Conservation (phyloP, 2,797 vertebrate genomes). For the Artibeus lituratus region DNA sequence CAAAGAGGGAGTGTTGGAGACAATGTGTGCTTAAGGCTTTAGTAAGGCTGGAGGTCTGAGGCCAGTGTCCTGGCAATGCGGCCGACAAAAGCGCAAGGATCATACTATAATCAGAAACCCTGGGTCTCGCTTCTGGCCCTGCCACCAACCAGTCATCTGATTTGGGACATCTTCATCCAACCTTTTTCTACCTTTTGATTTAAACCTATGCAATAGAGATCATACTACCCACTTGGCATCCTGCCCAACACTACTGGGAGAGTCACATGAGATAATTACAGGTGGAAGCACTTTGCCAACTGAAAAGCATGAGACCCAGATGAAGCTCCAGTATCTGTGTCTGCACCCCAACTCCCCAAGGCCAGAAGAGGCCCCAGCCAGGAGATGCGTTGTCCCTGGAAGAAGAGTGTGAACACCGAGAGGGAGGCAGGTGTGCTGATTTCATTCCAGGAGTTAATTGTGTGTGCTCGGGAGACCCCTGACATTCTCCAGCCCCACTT, state of each 20-base stretch:
- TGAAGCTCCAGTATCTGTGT: neutral
- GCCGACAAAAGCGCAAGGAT: neutral
- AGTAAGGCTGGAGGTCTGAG: neutral
- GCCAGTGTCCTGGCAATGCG: neutral
- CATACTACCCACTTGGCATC: neutral
- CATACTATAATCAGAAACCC: neutral
- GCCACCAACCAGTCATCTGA: neutral
- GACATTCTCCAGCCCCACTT: conserved; percentile 43
- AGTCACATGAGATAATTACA: neutral
- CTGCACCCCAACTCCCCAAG: neutral
- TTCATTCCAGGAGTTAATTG: conserved; percentile 63
- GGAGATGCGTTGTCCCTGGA: neutral
- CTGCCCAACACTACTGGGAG: neutral
- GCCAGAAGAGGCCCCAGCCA: neutral
- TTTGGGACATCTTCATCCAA: neutral
- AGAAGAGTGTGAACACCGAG: neutral
- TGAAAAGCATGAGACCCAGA: neutral
- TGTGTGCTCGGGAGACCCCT: conserved; percentile 2
- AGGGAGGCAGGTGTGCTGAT: conserved; percentile 59
- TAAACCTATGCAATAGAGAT: neutral
- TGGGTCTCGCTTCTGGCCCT: neutral
- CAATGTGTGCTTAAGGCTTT: neutral
- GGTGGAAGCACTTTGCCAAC: neutral
- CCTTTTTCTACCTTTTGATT: neutral
- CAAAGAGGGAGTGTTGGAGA: neutral